Evolutionary conservation across 1,140 invertebrate species (phyloP), one percentile per base, ranked within the genome.

Genomic region (Tribolium madens): DNA sequence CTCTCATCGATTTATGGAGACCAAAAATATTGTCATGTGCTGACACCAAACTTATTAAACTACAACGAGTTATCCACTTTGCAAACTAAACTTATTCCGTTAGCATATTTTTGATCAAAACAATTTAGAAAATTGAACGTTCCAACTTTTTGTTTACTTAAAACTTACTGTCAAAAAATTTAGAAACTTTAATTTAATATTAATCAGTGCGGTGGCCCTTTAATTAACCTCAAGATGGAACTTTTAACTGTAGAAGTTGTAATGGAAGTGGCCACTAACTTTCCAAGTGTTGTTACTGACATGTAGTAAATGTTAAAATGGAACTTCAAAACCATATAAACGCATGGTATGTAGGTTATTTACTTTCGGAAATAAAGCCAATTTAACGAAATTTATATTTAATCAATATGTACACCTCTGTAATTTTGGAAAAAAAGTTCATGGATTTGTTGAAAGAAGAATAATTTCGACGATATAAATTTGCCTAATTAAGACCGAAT

Each of bases 161-260:
- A 42, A 42, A 42, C 36, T 42, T 9, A n/a, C 9, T 6, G 33
- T 7, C 3, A 33, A 15, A 69, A 14, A 15, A 69, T 18, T 64
- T 42, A 36, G 12, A 36, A 69, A 69, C 18, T 33, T 15, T 13
- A 69, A 31, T 69, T 72, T 72, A 46, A 48, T 52, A 50, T 72
- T 72, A 72, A 72, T 72, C 70, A 52, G 46, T 21, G 17, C 46
- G 36, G 70, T 72, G 18, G 10, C 70, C 15, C 46, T 52, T 33
- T 72, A 52, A 33, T 71, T 71, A 72, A 72, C 70, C 70, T 64
- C 57, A 64, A 31, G 57, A 72, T 15, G n/a, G 26, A 72, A 72
- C 47, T 72, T 72, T 72, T 52, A 72, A 72, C 70, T 52, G 70
- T 72, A 12, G 42, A 72, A 72, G 42, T 52, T 72, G 46, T 50